Base-by-base conservation (phyloP, 2,797 vertebrate genomes). In the Myotis pilosus region DNA sequence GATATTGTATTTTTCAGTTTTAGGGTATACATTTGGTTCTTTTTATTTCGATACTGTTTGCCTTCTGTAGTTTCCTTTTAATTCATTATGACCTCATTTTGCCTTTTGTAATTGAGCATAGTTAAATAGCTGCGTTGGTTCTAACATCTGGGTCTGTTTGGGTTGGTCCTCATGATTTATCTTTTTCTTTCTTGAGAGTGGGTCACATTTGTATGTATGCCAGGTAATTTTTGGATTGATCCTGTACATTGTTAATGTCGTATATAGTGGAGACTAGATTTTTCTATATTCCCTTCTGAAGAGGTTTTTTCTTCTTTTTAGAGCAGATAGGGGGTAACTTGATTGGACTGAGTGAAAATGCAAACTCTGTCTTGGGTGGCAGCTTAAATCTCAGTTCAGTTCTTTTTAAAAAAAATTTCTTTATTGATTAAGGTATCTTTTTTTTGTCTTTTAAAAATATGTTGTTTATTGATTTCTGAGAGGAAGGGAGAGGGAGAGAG, bases 61-160 rank as follows among this genome's bases (percentile, higher is more conserved):
- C 84, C 9, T 87, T 88, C 8, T 71, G 33, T 85, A 47, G 71
- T 60, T 92, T 71, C 28, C 55, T 94, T 89, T 69, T 72, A 53
- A 78, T 89, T 89, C 62, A 71, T 71, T 66, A 75, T 76, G 57
- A 93, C 23, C 36, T 91, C 82, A 47, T 57, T 82, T 95, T 92
- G 49, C 20, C 62, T 71, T 91, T 95, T 57, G 28, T 80, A 55
- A 51, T 57, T 47, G 55, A 92, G 25, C 23, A 66, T 53, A 30
- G 36, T 76, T 89, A 89, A 69, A 62, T 62, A 81, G 19, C 28
- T 76, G 64, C 71, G 95, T 55, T 95, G 49, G 36, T 49, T 74
- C 1, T 17, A 74, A 8, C 23, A 36, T 86, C 69, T 79, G 51
- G 33, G 36, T 88, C 36, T 83, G 19, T 57, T 72, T 80, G 49